Evolutionary conservation across 1,140 invertebrate genomes (phyloP).

Genomic region (Linepithema humile): DNA sequence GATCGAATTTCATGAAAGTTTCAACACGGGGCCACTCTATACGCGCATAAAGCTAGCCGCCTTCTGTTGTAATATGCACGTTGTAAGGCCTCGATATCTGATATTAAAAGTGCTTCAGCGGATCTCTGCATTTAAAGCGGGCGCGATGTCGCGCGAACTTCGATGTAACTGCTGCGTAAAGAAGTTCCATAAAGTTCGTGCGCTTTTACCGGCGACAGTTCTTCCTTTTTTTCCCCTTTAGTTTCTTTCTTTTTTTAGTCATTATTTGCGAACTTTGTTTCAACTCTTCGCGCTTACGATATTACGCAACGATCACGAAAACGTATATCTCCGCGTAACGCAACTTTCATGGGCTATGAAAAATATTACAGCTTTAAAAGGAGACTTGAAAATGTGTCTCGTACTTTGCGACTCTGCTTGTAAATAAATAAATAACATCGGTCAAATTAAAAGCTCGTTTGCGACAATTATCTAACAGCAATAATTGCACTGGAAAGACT

Average conservation of each 20-base stretch:
- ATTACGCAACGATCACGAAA: conserved; percentile 22
- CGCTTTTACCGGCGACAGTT: not conserved
- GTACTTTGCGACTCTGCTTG: not conserved
- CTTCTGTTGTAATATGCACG: conserved; percentile 49
- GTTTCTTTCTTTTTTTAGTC: not conserved
- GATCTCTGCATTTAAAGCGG: conserved; percentile 37
- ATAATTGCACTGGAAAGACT: not conserved
- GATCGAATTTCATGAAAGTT: conserved; percentile 53
- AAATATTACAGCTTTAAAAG: conserved; percentile 18
- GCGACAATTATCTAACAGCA: not conserved
- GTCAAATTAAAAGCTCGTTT: too few relatives aligned
- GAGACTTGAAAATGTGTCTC: not conserved
- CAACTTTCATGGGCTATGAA: conserved; percentile 15
- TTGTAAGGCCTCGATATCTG: conserved; percentile 42
- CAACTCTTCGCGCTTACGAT: conserved; percentile 17
- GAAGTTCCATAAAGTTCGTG: conserved; percentile 39
- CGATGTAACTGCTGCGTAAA: conserved; percentile 28
- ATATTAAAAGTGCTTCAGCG: conserved; percentile 52
- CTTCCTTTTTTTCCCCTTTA: not conserved
- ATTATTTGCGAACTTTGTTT: conserved; percentile 38
- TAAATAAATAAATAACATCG: not conserved
- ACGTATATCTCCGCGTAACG: not conserved
- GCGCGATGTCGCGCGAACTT: conserved; percentile 28
- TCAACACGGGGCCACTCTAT: not conserved
- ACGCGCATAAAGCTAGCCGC: conserved; percentile 13